Base-by-base conservation (phyloP, 2,113 vertebrate genomes). In the Diphyllodes magnificus region DNA sequence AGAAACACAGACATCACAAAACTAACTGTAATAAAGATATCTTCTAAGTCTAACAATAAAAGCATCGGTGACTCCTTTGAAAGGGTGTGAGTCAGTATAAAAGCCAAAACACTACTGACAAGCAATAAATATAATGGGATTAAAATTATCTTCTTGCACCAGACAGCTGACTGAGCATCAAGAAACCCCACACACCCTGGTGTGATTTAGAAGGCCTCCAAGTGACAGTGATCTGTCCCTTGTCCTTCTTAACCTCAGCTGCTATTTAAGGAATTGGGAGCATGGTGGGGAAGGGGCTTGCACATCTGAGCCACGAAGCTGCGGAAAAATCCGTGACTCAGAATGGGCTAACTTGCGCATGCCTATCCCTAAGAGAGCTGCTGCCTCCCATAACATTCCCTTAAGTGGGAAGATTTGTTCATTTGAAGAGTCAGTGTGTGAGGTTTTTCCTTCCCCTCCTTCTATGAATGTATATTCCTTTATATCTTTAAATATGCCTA, bases 71-170 rank as follows among this genome's bases (percentile, higher is more conserved):
- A 94, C 76, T 96, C 86, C 84, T 90, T 77, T 76, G 68, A 56
- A 94, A 86, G 64, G 10, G 66, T 44, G 79, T 61, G 56, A 95
- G 84, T 73, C 85, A 71, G 79, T 83, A 77, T 25, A 68, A 94
- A 93, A 88, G 51, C 44, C 82, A 86, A 77, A 96, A 88, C 21
- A 35, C 40, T 44, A 53, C 56, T 45, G 57, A 93, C 51, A 83
- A 83, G 75, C 6, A 39, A 88, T 47, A 88, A 87, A 93, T 60
- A 76, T 73, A 88, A 84, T 15, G 53, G 86, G 88, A 95, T 95
- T 95, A 88, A 83, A 92, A 85, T 95, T 84, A 95, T 92, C 89
- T 82, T 79, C 92, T 76, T 76, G 54, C 56, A 80, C 39, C 94
- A 96, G 72, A 88, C 71, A 77, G 75, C 47, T 89, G 80, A 39